These are phyloP conservation scores for Resseliella maxima DNA, from an alignment of 2,888 invertebrate species.

Conservation along the genomic window DNA sequence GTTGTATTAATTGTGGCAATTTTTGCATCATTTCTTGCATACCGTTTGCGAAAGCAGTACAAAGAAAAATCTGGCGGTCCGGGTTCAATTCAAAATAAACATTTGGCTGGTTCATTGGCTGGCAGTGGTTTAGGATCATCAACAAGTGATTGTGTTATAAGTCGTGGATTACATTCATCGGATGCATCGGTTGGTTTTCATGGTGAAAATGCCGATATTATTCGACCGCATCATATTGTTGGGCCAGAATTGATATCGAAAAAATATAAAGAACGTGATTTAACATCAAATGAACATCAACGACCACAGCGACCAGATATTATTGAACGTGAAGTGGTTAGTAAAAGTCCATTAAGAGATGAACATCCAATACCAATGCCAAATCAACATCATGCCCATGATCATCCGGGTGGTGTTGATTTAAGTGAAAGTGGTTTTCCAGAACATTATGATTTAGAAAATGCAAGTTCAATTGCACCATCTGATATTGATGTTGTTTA, in stretches of 20 bases:
- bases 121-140: constrained; percentile 76
- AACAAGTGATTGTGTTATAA: constrained; percentile 77
- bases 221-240: constrained; percentile 80
- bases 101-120: constrained; percentile 78
- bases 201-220: constrained; percentile 79
- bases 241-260: constrained; percentile 89
- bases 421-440: constrained; percentile 80
- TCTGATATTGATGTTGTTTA: constrained; percentile 97
- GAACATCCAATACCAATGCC: constrained; percentile 83
- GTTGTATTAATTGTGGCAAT: constrained; percentile 89
- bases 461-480: constrained; percentile 96
- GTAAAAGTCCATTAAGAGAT: constrained; percentile 82
- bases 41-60: constrained; percentile 86
- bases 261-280: constrained; percentile 88
- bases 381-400: constrained; percentile 77
- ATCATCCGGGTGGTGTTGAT: constrained; percentile 80
- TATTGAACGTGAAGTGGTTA: constrained; percentile 88
- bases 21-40: constrained; percentile 90
- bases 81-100: constrained; percentile 79
- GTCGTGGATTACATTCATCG: constrained; percentile 76
- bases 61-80: constrained; percentile 83
- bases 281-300: constrained; percentile 73
- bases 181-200: constrained; percentile 78
- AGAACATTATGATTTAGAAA: constrained; percentile 96
- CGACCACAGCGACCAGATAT: constrained; percentile 92